These are phyloP conservation scores for Orthonychiurus folsomi DNA, from an alignment of 2,888 invertebrate genomes.

Conservation along the genomic window DNA sequence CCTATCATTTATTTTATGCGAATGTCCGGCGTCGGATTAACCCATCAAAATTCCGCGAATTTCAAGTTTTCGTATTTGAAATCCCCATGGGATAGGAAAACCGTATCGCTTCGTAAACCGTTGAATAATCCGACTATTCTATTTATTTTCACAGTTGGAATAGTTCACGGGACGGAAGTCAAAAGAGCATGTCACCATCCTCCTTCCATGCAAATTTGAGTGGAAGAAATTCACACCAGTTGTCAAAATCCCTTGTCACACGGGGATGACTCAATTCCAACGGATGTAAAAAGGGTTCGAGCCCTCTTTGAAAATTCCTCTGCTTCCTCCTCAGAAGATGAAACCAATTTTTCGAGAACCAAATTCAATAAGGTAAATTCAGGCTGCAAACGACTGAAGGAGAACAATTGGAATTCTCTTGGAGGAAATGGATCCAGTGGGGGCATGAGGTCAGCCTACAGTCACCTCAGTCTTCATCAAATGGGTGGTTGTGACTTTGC, in stretches of 20 bases:
- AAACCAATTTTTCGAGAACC: not conserved
- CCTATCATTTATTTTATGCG: no score
- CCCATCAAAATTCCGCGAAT: not conserved
- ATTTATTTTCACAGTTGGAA: not conserved
- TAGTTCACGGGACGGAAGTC: not conserved
- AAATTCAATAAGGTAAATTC: not conserved
- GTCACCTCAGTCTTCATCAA: constrained; percentile 21
- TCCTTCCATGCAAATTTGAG: not conserved
- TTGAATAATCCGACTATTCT: not conserved
- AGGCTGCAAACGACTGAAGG: not conserved
- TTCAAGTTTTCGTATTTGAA: no score
- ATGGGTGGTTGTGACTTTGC: constrained; percentile 29
- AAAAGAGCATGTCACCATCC: not conserved
- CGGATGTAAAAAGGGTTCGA: constrained; percentile 36
- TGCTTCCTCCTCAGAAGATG: not conserved
- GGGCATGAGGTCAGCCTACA: constrained; percentile 13
- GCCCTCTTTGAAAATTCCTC: constrained; percentile 30
- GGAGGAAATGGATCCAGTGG: not conserved
- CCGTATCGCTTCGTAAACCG: not conserved
- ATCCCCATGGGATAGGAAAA: not conserved
- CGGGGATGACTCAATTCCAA: not conserved
- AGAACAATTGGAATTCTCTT: not conserved
- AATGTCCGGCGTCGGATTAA: not conserved
- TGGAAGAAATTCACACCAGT: not conserved
- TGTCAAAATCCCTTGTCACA: no score